A percentile compares a stretch with the other conserved stretches of the same genome.
These are phyloP conservation scores for Dryomyza anilis DNA, from an alignment of 2,888 invertebrate species.

Conservation along the genomic window DNA sequence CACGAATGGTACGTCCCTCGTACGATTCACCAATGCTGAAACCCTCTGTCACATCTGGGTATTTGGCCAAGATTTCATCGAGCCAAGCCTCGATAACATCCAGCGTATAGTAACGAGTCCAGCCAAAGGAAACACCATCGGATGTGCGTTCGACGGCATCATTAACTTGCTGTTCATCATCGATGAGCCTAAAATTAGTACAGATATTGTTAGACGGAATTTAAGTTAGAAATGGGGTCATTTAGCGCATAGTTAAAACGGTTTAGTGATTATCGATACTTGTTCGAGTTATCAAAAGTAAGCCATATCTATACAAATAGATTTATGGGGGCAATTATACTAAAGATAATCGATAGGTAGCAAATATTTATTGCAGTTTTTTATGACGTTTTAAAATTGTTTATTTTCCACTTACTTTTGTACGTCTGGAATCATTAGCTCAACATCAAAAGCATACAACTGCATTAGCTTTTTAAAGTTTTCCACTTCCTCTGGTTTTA, in stretches of 20 bases:
- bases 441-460: conserved; percentile 55
- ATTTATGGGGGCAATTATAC: neutral
- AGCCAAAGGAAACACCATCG: conserved; percentile 60
- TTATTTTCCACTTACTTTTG: conserved; percentile 64
- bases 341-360: neutral
- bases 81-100: conserved; percentile 69
- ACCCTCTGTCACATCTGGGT: conserved; percentile 56
- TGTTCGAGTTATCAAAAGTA: neutral
- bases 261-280: neutral
- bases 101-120: conserved; percentile 67
- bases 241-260: too few species aligned
- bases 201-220: neutral
- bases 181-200: neutral
- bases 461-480: conserved; percentile 62
- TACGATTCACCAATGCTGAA: conserved; percentile 64
- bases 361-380: neutral
- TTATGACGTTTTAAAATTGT: neutral
- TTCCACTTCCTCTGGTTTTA: conserved; percentile 63
- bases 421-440: conserved; percentile 66
- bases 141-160: too few species aligned
- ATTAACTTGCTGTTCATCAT: neutral
- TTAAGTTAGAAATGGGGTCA: neutral
- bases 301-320: neutral
- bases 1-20: conserved; percentile 67
- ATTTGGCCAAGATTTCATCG: conserved; percentile 59